Evolutionary conservation across 2,797 vertebrate species (phyloP).

Genomic region (Chiroxiphia lanceolata): DNA sequence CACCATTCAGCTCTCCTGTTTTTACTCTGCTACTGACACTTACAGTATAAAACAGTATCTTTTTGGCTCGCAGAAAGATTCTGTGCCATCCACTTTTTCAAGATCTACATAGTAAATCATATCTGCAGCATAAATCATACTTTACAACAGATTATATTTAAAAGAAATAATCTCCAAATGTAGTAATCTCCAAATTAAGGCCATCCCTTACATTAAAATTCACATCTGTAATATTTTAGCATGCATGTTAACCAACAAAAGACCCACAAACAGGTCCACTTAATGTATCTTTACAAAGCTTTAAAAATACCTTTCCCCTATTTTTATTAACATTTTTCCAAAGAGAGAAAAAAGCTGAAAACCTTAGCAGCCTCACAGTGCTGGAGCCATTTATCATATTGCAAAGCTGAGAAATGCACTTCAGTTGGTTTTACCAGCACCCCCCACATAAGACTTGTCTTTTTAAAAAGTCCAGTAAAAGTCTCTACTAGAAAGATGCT

Average conservation of each 20-base stretch:
- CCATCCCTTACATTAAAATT: not conserved
- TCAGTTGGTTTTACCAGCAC: not conserved
- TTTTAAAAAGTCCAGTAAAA: not conserved
- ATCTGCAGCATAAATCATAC: conserved; percentile 16
- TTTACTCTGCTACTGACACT: not conserved
- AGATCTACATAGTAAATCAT: conserved; percentile 37
- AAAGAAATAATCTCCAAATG: not conserved
- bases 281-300: not conserved
- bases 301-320: not conserved
- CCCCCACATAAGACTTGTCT: not conserved
- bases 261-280: not conserved
- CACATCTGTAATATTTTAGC: not conserved
- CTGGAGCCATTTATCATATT: not conserved
- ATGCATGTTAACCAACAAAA: not conserved
- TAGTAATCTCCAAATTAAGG: not conserved
- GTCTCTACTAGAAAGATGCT: not conserved
- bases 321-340: not conserved
- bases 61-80: conserved; percentile 11
- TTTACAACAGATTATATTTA: conserved; percentile 9
- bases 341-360: not conserved
- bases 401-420: not conserved
- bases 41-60: not conserved
- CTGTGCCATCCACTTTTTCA: conserved; percentile 24
- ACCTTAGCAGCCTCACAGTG: not conserved
- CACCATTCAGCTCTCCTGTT: conserved; percentile 1